These are phyloP conservation scores for Heteractis magnifica DNA, from an alignment of 92 coral and sea anemone genomes.

Conservation along the genomic window DNA sequence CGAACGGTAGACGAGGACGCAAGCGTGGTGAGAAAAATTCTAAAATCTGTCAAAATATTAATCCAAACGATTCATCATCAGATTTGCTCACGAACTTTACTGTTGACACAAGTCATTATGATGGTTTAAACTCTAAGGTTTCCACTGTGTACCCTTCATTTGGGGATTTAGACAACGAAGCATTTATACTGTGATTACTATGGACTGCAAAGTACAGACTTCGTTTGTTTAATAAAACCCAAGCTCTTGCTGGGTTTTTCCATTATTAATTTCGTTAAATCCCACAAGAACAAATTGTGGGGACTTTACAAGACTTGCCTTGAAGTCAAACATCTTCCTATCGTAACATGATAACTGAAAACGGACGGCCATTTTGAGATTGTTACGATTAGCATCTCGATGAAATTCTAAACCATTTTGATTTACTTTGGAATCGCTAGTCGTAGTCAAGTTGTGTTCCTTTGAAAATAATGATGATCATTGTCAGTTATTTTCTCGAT, in stretches of 20 bases:
- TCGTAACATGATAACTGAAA: background rate
- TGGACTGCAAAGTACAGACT: background rate
- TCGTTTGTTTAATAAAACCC: background rate
- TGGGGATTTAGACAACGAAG: background rate
- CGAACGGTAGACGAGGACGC: slow-evolving; percentile 17
- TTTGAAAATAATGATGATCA: background rate
- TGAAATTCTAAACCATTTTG: background rate
- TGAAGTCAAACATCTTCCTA: slow-evolving; percentile 2
- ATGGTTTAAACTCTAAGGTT: background rate
- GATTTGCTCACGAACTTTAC: background rate
- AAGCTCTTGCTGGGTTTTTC: background rate
- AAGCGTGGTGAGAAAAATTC: slow-evolving; percentile 8
- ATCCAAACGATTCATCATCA: background rate
- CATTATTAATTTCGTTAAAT: background rate
- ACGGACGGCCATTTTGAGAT: slow-evolving; percentile 7
- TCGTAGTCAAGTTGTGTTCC: background rate
- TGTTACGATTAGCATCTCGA: background rate
- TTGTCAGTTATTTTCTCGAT: background rate
- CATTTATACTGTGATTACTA: background rate
- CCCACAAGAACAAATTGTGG: background rate
- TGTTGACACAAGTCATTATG: slow-evolving; percentile 1
- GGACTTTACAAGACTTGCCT: background rate
- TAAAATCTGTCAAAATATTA: background rate
- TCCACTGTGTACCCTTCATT: background rate
- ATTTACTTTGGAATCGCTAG: background rate